phyloP scores from a whole-genome alignment of 2,888 invertebrate genomes.

The Spatulosminthurus flaviceps region DNA sequence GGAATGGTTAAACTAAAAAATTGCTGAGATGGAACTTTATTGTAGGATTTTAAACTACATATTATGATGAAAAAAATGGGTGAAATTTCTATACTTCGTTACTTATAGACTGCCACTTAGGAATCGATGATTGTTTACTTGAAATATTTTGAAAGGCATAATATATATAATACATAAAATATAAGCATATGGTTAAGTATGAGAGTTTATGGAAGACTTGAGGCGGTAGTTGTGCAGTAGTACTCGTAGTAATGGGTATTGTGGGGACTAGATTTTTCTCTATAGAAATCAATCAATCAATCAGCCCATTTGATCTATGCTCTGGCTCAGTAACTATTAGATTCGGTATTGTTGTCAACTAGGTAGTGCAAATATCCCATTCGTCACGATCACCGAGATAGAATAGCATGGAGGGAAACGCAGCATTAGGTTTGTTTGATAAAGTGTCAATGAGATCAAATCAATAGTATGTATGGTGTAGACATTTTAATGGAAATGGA shows the following conservation, averaged over 20 bases:
- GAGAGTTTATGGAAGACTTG: not conserved
- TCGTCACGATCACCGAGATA: constrained; percentile 45
- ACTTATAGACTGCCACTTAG: too few relatives aligned
- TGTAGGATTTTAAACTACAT: too few relatives aligned
- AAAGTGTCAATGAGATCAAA: constrained; percentile 47
- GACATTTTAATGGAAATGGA: constrained; percentile 37
- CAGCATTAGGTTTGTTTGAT: constrained; percentile 37
- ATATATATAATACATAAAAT: not conserved
- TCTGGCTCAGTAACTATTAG: constrained; percentile 34
- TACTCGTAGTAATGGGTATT: not conserved
- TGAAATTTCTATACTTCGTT: too few relatives aligned
- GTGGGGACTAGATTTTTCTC: not conserved
- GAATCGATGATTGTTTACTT: not conserved
- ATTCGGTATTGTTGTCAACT: constrained; percentile 44
- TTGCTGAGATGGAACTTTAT: too few relatives aligned
- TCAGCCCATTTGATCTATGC: constrained; percentile 39
- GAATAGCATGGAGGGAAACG: constrained; percentile 37
- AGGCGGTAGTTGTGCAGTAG: not conserved
- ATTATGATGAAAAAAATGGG: too few relatives aligned
- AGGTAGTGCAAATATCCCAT: constrained; percentile 47
- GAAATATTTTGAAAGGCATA: not conserved
- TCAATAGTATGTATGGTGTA: constrained; percentile 40
- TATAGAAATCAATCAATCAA: constrained; percentile 38
- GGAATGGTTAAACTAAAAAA: too few relatives aligned
- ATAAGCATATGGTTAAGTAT: not conserved